Base-by-base conservation (phyloP, 2,888 invertebrate genomes). In the Luperina testacea region DNA sequence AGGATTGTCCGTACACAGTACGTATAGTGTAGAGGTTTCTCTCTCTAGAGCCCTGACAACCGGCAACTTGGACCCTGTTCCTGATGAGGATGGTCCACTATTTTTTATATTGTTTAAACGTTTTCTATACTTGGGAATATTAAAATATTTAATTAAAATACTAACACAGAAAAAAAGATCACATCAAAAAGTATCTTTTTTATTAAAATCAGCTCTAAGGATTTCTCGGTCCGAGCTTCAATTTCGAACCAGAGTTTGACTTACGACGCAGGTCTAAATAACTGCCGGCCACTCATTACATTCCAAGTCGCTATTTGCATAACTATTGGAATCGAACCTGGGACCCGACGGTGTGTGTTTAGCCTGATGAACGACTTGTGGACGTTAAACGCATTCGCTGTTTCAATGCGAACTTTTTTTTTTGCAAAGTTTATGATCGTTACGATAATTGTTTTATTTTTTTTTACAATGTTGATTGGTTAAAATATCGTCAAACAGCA, bases 201-300 rank as follows among this genome's bases (percentile, higher is more conserved):
- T 20, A 0, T 11, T n/a, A 83, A 53, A 20, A 65, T 7, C 65
- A 90, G 32, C 93, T 95, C 95, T 78, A 94, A 53, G 20, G 24
- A 42, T 83, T 81, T 77, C 84, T 9, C 68, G 89, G 87, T 91
- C 75, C 90, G 74, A 75, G 76, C 91, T 92, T 93, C 93, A 94
- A 95, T 94, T 93, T 91, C 94, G 92, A 95, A 94, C 92, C 92
- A 93, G 94, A 93, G 92, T 94, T 95, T 97, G 96, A 97, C 95
- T 96, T 97, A 97, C 96, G 96, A 94, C 93, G 91, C 90, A 93
- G 94, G 92, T 93, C 95, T 96, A 96, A 97, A 96, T 97, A 96
- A 96, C 96, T 94, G 95, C 95, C 95, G 94, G 94, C 94, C 95
- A 94, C 95, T 97, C 96, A 97, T 97, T 97, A 96, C 96, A 94